Evolutionary conservation across 2,888 invertebrate genomes (phyloP).

Genomic region (Tortrix viridana): DNA sequence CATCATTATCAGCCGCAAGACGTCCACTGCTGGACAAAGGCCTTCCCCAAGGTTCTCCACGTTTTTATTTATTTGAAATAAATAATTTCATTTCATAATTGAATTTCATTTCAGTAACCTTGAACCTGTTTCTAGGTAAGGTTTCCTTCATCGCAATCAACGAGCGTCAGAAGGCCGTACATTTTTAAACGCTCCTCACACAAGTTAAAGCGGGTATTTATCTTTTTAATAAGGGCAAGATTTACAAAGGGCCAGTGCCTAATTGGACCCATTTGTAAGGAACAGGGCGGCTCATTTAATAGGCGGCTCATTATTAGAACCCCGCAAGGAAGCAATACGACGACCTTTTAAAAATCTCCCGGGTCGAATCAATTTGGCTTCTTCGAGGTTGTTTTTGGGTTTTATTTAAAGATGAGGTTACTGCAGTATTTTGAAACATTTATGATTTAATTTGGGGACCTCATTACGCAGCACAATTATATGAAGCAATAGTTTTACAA

Average conservation of each 20-base stretch:
- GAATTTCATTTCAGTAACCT: no score
- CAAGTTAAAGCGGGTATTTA: conserved; percentile 25
- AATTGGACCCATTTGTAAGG: conserved; percentile 41
- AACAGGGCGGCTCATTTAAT: conserved; percentile 31
- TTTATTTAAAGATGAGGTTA: background rate
- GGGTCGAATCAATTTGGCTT: conserved; percentile 27
- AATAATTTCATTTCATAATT: no score
- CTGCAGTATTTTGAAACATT: background rate
- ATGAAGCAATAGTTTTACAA: no score
- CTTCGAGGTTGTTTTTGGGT: background rate
- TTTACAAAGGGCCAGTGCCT: conserved; percentile 32
- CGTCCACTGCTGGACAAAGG: no score
- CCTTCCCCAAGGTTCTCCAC: no score
- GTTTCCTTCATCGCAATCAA: no score
- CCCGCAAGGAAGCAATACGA: conserved; percentile 22
- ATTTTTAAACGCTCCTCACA: conserved; percentile 7
- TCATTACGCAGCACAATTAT: background rate
- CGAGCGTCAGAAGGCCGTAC: background rate
- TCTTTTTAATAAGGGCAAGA: conserved; percentile 37
- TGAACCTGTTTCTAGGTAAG: no score
- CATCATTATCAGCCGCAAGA: no score
- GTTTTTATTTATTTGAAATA: no score
- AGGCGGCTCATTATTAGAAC: conserved; percentile 35
- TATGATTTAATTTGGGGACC: background rate
- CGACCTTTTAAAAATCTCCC: conserved; percentile 24